Conservation (phyloP, 2,888 invertebrate species). For the Choreutis nemorana region DNA sequence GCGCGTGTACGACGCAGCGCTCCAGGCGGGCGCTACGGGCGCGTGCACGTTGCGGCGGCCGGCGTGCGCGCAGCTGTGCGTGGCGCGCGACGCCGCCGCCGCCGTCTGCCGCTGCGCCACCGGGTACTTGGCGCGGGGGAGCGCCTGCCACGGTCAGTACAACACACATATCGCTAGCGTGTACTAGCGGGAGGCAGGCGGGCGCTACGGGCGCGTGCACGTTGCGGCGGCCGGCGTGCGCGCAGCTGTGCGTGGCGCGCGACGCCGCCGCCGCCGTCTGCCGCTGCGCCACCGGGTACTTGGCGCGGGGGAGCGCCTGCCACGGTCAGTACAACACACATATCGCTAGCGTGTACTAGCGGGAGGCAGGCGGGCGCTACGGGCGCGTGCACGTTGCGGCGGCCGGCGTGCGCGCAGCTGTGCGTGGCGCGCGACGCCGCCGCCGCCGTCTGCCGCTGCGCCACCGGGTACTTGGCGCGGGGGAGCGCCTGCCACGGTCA, state of each 20-base stretch:
- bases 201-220: slow-evolving; percentile 52
- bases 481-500: slow-evolving; percentile 24
- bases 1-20: slow-evolving; percentile 74
- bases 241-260: slow-evolving; percentile 78
- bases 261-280: slow-evolving; percentile 67
- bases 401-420: slow-evolving; percentile 74
- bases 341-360: no score
- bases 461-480: slow-evolving; percentile 65
- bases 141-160: slow-evolving; percentile 24
- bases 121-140: slow-evolving; percentile 49
- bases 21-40: slow-evolving; percentile 65
- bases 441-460: slow-evolving; percentile 75
- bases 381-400: slow-evolving; percentile 51
- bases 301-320: slow-evolving; percentile 19
- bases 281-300: slow-evolving; percentile 76
- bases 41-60: slow-evolving; percentile 48
- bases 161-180: no score
- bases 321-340: no score
- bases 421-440: slow-evolving; percentile 71
- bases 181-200: no score
- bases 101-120: slow-evolving; percentile 79
- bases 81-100: slow-evolving; percentile 65
- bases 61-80: slow-evolving; percentile 77
- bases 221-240: slow-evolving; percentile 65
- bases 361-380: no score